phyloP scores from a whole-genome alignment of 1,140 invertebrate species.

The Venturia canescens region DNA sequence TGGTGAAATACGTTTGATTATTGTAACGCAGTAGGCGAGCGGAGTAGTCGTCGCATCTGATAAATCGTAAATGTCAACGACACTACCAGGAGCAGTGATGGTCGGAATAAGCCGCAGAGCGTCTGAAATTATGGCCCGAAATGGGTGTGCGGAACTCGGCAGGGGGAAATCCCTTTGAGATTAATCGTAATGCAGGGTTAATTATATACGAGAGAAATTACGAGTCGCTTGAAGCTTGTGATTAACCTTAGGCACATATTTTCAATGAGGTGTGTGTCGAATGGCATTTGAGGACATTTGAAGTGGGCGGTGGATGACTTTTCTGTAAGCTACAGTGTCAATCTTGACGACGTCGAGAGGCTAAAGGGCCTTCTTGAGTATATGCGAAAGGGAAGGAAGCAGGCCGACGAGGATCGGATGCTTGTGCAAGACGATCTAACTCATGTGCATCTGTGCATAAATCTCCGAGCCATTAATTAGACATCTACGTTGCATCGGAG shows the following conservation, averaged over 20 bases:
- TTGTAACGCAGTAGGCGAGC: no score
- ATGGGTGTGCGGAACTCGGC: neutral
- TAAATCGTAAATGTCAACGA: neutral
- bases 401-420: constrained; percentile 55
- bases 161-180: neutral
- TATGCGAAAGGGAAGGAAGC: no score
- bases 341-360: neutral
- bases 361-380: no score
- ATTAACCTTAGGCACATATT: neutral
- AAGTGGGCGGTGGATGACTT: no score
- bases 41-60: neutral
- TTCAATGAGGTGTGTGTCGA: neutral
- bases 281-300: no score
- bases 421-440: constrained; percentile 72
- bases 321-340: neutral
- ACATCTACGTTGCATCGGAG: constrained; percentile 73
- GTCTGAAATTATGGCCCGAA: neutral
- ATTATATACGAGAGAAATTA: neutral
- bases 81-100: neutral
- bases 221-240: neutral
- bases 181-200: neutral
- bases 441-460: constrained; percentile 74
- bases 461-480: constrained; percentile 76
- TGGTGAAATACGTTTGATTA: no score
- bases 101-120: neutral